Percentiles rank a stretch among this genome's conserved stretches.
Evolutionary conservation across 2,113 vertebrate species (phyloP).

Genomic region (Peromyscus leucopus): DNA sequence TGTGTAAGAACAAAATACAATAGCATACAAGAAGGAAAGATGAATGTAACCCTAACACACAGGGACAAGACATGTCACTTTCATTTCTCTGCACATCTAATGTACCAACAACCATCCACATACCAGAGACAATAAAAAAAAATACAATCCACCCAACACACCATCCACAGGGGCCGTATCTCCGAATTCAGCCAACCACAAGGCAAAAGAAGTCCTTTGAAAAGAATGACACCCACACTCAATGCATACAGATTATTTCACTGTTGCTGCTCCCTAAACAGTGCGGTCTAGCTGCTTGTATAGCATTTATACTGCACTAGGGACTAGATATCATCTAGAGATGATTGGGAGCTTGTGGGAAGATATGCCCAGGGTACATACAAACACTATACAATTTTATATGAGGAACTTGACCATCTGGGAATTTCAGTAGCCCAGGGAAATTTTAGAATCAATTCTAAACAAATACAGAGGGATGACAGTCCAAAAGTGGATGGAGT

Average conservation of each 20-base stretch:
- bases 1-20: not conserved
- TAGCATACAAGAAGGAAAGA: not conserved
- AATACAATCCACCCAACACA: not conserved
- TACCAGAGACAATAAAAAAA: not conserved
- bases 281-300: not conserved
- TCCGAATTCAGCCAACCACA: not conserved
- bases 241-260: not conserved
- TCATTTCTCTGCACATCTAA: not conserved
- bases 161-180: not conserved
- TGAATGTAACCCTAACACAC: not conserved
- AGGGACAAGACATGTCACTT: not conserved
- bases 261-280: not conserved
- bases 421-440: not conserved
- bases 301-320: too few species aligned
- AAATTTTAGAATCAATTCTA: not conserved
- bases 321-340: not conserved
- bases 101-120: not conserved
- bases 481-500: not conserved
- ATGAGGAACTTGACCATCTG: not conserved
- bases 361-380: not conserved
- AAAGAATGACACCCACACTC: not conserved
- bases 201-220: not conserved
- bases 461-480: not conserved
- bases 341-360: too few species aligned
- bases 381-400: not conserved